These are phyloP conservation scores for Chorisops tibialis DNA, from an alignment of 2,888 invertebrate species.

Conservation along the genomic window DNA sequence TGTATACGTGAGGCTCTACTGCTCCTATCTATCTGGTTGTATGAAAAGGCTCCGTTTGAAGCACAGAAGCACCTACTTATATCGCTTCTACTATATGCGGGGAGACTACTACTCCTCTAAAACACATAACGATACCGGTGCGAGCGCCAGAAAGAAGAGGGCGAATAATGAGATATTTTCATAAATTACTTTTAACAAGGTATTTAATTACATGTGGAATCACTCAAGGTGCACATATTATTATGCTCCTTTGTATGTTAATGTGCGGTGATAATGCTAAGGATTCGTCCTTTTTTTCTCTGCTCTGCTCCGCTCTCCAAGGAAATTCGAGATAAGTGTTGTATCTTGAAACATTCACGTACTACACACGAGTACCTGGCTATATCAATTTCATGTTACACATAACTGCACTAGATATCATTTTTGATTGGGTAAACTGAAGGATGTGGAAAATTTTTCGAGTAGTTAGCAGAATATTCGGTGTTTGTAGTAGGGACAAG, in stretches of 20 bases:
- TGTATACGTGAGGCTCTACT: neutral
- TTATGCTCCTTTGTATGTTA: conserved; percentile 22
- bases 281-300: conserved; percentile 11
- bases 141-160: neutral
- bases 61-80: no score
- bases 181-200: conserved; percentile 28
- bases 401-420: conserved; percentile 10
- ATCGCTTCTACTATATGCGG: no score
- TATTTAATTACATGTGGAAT: conserved; percentile 28
- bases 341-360: conserved; percentile 6
- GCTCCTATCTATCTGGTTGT: neutral
- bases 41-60: no score
- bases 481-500: neutral
- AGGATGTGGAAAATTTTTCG: neutral
- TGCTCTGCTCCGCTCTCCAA: neutral
- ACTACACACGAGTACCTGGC: neutral
- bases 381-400: neutral
- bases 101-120: no score
- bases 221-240: conserved; percentile 27
- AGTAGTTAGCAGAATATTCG: neutral
- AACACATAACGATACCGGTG: no score
- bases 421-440: conserved; percentile 8
- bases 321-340: conserved; percentile 21
- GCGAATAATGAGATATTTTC: conserved; percentile 24
- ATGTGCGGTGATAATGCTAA: conserved; percentile 22